Evolutionary conservation across 2,113 vertebrate genomes (phyloP), one percentile per base, ranked within the genome.

Genomic region (Perccottus glenii): DNA sequence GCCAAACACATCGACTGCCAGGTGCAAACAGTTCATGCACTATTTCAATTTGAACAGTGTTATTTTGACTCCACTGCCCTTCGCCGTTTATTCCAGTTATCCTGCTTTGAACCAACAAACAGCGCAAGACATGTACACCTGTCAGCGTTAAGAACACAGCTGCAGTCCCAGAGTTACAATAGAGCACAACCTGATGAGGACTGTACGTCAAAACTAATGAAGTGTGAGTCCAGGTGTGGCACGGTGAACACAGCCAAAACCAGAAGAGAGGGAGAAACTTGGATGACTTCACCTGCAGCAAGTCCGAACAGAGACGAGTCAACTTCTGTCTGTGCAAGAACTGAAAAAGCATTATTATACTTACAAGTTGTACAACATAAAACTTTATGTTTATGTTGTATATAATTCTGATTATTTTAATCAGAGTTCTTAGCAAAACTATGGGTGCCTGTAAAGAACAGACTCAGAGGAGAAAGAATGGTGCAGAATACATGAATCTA

Each of bases 151-250:
- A 70, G 73, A 74, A 52, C 61, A 47, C 36, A 73, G 52, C 42
- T 40, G 45, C 19, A 73, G 52, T 53, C 50, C 53, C 55, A 63
- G 53, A 52, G 55, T 64, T 48, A 52, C 63, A 61, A 38, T 73
- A 67, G 64, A 78, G 44, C 66, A 45, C 0, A 78, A 53, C 71
- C 61, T 48, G 77, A 82, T 73, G 80, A 81, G 58, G 27, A 48
- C 38, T 68, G 73, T 77, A 73, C 56, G 75, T 70, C 60, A 43
- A 69, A 70, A 74, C 58, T 64, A 78, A 75, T 67, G 66, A 35
- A 38, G 3, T 4, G 11, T 36, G 45, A 59, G 64, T 14, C 53
- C 47, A 66, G 76, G 75, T 73, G 75, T 66, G 75, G 42, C 43
- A 12, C 36, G 44, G 11, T 45, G 15, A 64, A n/a, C 15, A 33